Conservation (phyloP, 2,113 vertebrate species). For the Procavia capensis region DNA sequence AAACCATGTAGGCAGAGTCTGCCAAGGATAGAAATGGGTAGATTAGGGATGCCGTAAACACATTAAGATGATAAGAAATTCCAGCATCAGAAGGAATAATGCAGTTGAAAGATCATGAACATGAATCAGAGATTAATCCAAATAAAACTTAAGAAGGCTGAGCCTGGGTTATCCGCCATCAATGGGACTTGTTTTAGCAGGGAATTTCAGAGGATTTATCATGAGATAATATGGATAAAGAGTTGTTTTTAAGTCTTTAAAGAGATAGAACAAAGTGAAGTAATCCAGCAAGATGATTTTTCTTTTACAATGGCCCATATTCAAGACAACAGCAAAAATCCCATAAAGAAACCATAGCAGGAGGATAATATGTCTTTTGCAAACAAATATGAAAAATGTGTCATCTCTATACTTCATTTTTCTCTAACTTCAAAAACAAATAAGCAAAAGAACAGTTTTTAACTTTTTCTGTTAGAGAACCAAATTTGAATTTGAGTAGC, state of each 20-base stretch:
- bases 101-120: conserved; percentile 80
- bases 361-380: conserved; percentile 30
- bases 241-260: conserved; percentile 77
- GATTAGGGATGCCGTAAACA: conserved; percentile 58
- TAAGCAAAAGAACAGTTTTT: conserved; percentile 48
- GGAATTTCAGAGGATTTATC: conserved; percentile 82
- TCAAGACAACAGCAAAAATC: neutral
- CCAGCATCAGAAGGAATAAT: conserved; percentile 78
- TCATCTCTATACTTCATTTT: conserved; percentile 43
- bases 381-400: conserved; percentile 50
- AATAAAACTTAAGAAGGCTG: conserved; percentile 76
- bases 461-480: conserved; percentile 30
- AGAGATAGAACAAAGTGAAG: conserved; percentile 56
- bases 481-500: conserved; percentile 54
- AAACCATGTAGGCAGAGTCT: conserved; percentile 18
- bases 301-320: conserved; percentile 55
- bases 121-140: conserved; percentile 81
- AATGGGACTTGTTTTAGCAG: conserved; percentile 78
- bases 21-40: neutral
- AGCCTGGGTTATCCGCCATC: conserved; percentile 80
- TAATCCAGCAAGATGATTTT: conserved; percentile 64
- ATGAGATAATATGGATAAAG: conserved; percentile 75
- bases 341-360: neutral
- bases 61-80: conserved; percentile 73
- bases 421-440: conserved; percentile 7